Percentiles rank a stretch among this genome's conserved stretches.
phyloP scores from a whole-genome alignment of 2,797 vertebrate genomes.

The Halcyon smyrnensis region DNA sequence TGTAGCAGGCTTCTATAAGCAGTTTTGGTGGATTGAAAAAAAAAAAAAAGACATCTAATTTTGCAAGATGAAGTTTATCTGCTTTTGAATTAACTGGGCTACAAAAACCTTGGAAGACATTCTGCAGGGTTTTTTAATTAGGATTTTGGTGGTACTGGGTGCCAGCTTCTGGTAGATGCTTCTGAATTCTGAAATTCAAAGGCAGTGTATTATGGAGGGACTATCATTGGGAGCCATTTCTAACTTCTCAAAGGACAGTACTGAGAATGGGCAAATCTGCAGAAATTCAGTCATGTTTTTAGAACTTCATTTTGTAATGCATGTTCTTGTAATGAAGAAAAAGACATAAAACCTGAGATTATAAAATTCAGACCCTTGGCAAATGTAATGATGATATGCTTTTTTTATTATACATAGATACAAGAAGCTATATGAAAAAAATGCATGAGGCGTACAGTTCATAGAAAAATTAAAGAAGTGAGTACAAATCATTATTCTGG shows the following conservation, averaged over 20 bases:
- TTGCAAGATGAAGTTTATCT: not conserved
- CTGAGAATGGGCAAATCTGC: not conserved
- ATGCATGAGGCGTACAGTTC: not conserved
- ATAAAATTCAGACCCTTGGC: not conserved
- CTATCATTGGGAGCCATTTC: not conserved
- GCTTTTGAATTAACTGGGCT: not conserved
- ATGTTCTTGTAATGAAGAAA: not conserved
- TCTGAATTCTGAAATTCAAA: slow-evolving; percentile 16
- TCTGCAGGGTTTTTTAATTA: not conserved
- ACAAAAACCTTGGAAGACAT: not conserved
- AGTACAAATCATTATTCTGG: slow-evolving; percentile 45
- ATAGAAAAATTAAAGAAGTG: slow-evolving; percentile 36
- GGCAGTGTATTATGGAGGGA: not conserved
- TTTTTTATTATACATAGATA: not conserved
- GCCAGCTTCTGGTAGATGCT: not conserved
- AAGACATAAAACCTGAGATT: not conserved
- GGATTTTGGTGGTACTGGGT: not conserved
- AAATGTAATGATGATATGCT: not conserved
- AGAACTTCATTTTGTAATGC: not conserved
- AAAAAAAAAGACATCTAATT: not conserved
- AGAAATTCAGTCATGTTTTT: not conserved
- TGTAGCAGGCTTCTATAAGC: not conserved
- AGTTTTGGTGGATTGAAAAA: not conserved
- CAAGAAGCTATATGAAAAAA: not conserved
- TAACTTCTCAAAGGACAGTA: not conserved